phyloP scores from a whole-genome alignment of 2,888 invertebrate species.

The Drosophila barbarae region DNA sequence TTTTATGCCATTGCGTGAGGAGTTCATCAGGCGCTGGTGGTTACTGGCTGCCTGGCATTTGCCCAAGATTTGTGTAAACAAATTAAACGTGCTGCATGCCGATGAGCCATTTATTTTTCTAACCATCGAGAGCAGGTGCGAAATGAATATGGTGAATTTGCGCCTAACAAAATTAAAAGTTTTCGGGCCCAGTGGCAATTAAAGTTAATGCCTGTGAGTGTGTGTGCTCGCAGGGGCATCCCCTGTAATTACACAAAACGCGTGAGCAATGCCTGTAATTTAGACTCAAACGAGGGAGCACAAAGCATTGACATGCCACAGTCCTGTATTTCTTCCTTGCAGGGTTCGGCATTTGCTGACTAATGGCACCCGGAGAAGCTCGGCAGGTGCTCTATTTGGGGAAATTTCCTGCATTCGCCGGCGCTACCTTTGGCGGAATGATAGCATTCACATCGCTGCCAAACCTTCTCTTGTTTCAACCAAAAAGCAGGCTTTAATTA shows the following conservation, averaged over 20 bases:
- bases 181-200: conserved; percentile 39
- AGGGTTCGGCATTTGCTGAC: conserved; percentile 1
- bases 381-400: conserved; percentile 8
- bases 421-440: conserved; percentile 17
- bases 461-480: conserved; percentile 15
- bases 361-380: conserved; percentile 8
- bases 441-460: conserved; percentile 7
- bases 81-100: conserved; percentile 52
- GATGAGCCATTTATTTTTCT: conserved; percentile 28
- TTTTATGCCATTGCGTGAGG: conserved; percentile 32
- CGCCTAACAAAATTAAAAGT: conserved; percentile 38
- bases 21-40: conserved; percentile 9
- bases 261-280: conserved; percentile 56
- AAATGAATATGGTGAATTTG: conserved; percentile 35
- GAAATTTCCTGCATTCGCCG: conserved; percentile 59
- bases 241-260: conserved; percentile 43
- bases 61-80: conserved; percentile 66
- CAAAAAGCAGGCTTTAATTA: conserved; percentile 55
- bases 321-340: conserved; percentile 6
- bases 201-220: conserved; percentile 26
- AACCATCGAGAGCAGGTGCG: conserved; percentile 35
- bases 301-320: conserved; percentile 20
- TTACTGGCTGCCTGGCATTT: conserved; percentile 17
- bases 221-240: conserved; percentile 3
- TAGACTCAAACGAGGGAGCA: conserved; percentile 22